phyloP scores from a whole-genome alignment of 2,113 vertebrate genomes.

The Halichoerus grypus region DNA sequence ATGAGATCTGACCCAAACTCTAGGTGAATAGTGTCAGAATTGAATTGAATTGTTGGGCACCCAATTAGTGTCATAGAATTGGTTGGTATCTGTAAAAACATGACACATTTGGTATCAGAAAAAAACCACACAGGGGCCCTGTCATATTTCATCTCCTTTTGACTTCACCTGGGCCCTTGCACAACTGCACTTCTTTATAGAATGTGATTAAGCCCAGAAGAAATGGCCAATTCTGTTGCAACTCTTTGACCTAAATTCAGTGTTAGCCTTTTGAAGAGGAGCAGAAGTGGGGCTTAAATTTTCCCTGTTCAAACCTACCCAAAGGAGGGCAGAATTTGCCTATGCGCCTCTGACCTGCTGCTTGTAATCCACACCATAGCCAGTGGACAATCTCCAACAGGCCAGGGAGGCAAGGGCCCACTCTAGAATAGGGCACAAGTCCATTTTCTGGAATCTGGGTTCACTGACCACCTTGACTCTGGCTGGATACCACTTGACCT shows the following conservation, averaged over 20 bases:
- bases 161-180: neutral
- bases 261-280: neutral
- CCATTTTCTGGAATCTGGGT: neutral
- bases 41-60: neutral
- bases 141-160: neutral
- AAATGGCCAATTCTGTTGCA: neutral
- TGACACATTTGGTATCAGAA: neutral
- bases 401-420: neutral
- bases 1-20: neutral
- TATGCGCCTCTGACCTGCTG: neutral
- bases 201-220: conserved; percentile 64
- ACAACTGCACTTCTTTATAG: conserved; percentile 36
- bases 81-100: neutral
- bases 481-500: neutral
- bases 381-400: neutral
- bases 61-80: neutral
- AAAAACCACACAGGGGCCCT: neutral
- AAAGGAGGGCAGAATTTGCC: neutral
- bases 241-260: conserved; percentile 70
- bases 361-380: neutral
- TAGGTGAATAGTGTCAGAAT: neutral
- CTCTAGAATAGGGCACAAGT: neutral
- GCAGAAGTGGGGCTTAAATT: neutral
- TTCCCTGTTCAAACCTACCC: neutral
- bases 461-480: neutral